A percentile compares a stretch with the other conserved stretches of the same genome.
Conservation (phyloP, 2,888 invertebrate species). For the Oxytorus armatus region DNA sequence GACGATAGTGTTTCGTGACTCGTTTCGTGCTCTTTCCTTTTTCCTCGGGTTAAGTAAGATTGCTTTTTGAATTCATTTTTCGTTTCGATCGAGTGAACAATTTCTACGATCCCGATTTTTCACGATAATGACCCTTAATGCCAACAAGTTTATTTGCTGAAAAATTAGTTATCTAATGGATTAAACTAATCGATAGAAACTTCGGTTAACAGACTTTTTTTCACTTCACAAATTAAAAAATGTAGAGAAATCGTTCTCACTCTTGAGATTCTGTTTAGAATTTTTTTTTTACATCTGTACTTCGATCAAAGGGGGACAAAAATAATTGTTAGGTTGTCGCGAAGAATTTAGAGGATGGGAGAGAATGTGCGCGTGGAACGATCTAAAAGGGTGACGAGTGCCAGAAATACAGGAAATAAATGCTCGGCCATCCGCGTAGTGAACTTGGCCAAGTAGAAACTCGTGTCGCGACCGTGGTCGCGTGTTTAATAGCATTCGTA, state of each 20-base stretch:
- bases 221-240: too few species aligned
- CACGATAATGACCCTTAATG: too few species aligned
- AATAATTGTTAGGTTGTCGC: constrained; percentile 37
- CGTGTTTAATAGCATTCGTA: background rate
- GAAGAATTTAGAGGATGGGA: constrained; percentile 39
- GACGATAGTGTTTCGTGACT: background rate
- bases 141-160: too few species aligned
- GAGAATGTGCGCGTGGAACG: constrained; percentile 40
- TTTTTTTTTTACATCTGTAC: too few species aligned
- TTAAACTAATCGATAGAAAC: too few species aligned
- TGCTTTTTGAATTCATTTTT: background rate
- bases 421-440: constrained; percentile 56
- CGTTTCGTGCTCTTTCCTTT: background rate
- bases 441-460: constrained; percentile 60
- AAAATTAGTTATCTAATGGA: too few species aligned
- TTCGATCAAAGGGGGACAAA: constrained; percentile 35
- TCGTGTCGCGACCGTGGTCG: background rate
- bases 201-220: too few species aligned
- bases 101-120: background rate
- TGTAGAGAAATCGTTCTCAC: too few species aligned
- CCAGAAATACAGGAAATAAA: constrained; percentile 65
- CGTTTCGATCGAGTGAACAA: background rate
- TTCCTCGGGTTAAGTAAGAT: background rate
- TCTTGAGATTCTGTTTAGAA: background rate
- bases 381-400: constrained; percentile 56